These are phyloP conservation scores for Synanceia verrucosa DNA, from an alignment of 2,797 vertebrate species.

Conservation along the genomic window DNA sequence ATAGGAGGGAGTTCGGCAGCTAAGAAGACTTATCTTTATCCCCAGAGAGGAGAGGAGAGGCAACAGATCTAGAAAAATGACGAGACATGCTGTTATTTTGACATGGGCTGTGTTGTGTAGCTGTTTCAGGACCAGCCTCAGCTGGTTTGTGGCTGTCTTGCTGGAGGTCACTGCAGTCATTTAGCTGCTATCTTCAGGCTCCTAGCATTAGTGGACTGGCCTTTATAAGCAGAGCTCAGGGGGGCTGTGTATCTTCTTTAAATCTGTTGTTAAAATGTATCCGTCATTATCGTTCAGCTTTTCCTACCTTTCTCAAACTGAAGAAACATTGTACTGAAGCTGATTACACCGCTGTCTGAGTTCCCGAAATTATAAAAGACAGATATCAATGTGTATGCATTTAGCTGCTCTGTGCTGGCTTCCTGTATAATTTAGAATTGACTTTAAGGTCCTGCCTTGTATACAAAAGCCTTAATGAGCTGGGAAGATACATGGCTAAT, in stretches of 20 bases:
- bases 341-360: neutral
- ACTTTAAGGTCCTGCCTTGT: no score
- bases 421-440: no score
- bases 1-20: neutral
- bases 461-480: no score
- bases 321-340: neutral
- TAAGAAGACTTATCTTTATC: neutral
- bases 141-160: conserved; percentile 9
- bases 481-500: no score
- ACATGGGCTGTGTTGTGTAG: neutral
- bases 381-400: no score
- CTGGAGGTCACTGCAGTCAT: conserved; percentile 1
- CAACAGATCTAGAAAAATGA: neutral
- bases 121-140: neutral
- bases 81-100: neutral
- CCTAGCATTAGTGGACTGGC: conserved; percentile 3
- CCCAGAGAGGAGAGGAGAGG: neutral
- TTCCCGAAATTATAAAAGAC: neutral
- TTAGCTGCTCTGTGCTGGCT: no score
- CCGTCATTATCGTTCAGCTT: neutral
- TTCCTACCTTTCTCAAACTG: neutral
- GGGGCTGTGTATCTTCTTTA: neutral
- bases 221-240: neutral
- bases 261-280: no score
- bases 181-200: neutral